phyloP scores from a whole-genome alignment of 2,113 vertebrate species.

The Pangasianodon hypophthalmus region DNA sequence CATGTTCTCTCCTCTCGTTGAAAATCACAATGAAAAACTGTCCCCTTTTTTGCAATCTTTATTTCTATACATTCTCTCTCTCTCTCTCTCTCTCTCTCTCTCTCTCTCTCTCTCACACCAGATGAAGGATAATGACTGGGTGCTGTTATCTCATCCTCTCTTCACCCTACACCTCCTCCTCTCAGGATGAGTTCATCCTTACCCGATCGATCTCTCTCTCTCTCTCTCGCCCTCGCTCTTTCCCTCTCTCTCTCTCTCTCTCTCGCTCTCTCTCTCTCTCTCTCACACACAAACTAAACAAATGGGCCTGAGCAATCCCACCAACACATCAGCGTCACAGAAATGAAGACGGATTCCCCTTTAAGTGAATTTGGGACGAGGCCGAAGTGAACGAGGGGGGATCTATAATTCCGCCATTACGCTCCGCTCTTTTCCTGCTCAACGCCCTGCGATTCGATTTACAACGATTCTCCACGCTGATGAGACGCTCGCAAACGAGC shows the following conservation, averaged over 20 bases:
- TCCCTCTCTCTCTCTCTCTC: neutral
- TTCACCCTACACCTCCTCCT: conserved; percentile 25
- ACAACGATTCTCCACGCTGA: conserved; percentile 41
- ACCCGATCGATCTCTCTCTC: neutral
- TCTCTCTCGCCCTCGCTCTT: neutral
- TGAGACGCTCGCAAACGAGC: conserved; percentile 39
- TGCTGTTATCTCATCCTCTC: conserved; percentile 23
- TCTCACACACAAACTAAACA: neutral
- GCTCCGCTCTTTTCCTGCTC: conserved; percentile 44
- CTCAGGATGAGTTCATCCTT: conserved; percentile 23
- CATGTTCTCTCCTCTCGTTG: neutral
- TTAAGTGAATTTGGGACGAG: conserved; percentile 46
- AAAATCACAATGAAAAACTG: no score
- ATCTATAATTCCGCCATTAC: conserved; percentile 54
- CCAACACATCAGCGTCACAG: conserved; percentile 35
- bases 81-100: neutral
- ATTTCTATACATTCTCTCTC: neutral
- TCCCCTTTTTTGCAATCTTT: no score
- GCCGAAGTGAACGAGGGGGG: conserved; percentile 35
- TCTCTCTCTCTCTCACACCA: conserved; percentile 1
- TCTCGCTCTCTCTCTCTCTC: neutral
- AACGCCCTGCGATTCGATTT: conserved; percentile 43
- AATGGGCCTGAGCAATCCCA: conserved; percentile 16
- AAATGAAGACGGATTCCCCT: conserved; percentile 52
- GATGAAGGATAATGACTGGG: conserved; percentile 22